Conservation (phyloP, 2,888 invertebrate genomes). For the Brenthis daphne region DNA sequence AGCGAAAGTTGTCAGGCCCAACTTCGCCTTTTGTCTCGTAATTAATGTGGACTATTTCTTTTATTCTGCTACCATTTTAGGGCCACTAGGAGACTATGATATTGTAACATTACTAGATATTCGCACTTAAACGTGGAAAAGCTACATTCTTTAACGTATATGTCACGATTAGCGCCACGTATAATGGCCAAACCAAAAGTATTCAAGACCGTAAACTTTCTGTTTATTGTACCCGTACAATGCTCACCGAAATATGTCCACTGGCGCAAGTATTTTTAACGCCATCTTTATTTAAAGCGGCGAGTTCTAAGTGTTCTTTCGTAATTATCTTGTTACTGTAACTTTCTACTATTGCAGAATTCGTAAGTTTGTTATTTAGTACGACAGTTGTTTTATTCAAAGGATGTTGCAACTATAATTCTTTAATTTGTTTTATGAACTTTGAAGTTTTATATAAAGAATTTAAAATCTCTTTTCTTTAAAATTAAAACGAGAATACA, state of each 20-base stretch:
- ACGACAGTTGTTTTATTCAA: slow-evolving; percentile 25
- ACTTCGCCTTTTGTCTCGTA: slow-evolving; percentile 46
- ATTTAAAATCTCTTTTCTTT: too few species aligned
- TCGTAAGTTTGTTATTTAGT: slow-evolving; percentile 33
- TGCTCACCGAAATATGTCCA: slow-evolving; percentile 33
- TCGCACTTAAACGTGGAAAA: slow-evolving; percentile 21
- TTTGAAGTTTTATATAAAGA: too few species aligned
- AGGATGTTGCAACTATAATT: slow-evolving; percentile 24
- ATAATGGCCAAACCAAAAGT: slow-evolving; percentile 35
- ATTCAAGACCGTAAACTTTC: slow-evolving; percentile 33
- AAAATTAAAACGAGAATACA: too few species aligned
- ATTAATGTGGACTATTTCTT: slow-evolving; percentile 65
- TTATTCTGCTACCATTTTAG: slow-evolving; percentile 43
- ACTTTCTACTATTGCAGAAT: slow-evolving; percentile 34
- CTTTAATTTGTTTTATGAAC: slow-evolving; percentile 19
- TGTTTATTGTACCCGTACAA: slow-evolving; percentile 25
- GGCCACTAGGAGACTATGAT: slow-evolving; percentile 17
- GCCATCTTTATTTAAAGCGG: slow-evolving; percentile 34
- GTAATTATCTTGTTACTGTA: slow-evolving; percentile 38
- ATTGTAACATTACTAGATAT: slow-evolving; percentile 17
- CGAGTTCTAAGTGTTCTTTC: slow-evolving; percentile 33
- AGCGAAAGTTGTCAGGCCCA: slow-evolving; percentile 29
- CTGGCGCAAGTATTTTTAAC: slow-evolving; percentile 34
- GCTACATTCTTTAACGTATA: slow-evolving; percentile 31
- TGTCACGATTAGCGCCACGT: slow-evolving; percentile 32